Evolutionary conservation across 2,888 invertebrate species (phyloP).

Genomic region (Trisateles emortualis): DNA sequence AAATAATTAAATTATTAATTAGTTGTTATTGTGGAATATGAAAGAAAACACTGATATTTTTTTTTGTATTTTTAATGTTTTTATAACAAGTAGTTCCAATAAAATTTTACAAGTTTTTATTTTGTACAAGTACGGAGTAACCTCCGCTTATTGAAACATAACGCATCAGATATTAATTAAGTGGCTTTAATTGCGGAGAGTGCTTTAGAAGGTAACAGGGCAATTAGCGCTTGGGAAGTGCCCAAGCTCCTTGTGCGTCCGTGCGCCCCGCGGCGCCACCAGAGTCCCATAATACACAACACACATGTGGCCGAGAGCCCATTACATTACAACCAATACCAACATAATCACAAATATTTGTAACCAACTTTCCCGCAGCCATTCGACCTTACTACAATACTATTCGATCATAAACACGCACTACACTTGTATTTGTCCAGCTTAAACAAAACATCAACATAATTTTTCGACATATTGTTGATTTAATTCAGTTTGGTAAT

Average conservation of each 20-base stretch:
- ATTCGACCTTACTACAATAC: conserved; percentile 2
- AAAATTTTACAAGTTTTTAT: conserved; percentile 84
- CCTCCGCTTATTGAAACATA: conserved; percentile 72
- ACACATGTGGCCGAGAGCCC: conserved; percentile 45
- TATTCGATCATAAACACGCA: neutral
- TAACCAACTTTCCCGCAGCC: neutral
- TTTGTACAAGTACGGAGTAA: conserved; percentile 83
- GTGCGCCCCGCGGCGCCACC: conserved; percentile 69
- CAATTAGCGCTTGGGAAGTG: conserved; percentile 35
- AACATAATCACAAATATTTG: conserved; percentile 1
- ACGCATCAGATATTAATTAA: conserved; percentile 68
- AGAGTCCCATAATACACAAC: conserved; percentile 49
- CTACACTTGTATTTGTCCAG: too few species aligned
- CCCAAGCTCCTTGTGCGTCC: conserved; percentile 70
- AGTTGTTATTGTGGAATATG: too few species aligned
- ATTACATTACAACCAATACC: conserved; percentile 45
- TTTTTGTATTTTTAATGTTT: conserved; percentile 72
- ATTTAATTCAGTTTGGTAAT: too few species aligned
- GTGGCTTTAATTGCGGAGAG: conserved; percentile 58
- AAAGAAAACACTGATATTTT: conserved; percentile 48
- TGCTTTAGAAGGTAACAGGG: conserved; percentile 57
- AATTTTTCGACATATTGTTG: too few species aligned
- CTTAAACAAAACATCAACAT: too few species aligned
- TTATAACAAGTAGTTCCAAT: conserved; percentile 86
- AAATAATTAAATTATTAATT: too few species aligned